Evolutionary conservation across 2,113 vertebrate genomes (phyloP).

Genomic region (Xenopus laevis): DNA sequence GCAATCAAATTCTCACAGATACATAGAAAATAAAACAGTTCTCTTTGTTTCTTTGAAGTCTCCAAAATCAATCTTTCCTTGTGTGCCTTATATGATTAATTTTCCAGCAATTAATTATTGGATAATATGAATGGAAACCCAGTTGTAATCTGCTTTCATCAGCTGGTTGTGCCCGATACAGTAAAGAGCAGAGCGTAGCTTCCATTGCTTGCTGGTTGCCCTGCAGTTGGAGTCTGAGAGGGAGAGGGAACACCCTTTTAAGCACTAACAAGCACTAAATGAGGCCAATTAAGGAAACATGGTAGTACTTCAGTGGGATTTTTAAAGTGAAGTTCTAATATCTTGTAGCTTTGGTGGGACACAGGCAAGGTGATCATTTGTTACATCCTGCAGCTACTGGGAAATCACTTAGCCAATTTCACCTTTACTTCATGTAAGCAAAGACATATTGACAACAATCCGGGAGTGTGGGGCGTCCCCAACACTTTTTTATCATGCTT

Average conservation of each 20-base stretch:
- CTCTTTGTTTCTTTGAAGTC: background rate
- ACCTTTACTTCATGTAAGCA: slow-evolving; percentile 8
- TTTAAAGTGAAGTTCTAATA: slow-evolving; percentile 54
- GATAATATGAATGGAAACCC: background rate
- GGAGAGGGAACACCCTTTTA: slow-evolving; percentile 51
- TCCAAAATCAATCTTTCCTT: no score
- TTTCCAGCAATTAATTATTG: slow-evolving; percentile 4
- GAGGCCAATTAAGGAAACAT: slow-evolving; percentile 59
- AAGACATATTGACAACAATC: slow-evolving; percentile 8
- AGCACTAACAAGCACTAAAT: slow-evolving; percentile 54
- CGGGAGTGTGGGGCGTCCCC: background rate
- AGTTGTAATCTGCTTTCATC: background rate
- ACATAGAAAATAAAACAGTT: slow-evolving; percentile 40
- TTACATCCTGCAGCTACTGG: slow-evolving; percentile 28
- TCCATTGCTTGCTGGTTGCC: slow-evolving; percentile 48
- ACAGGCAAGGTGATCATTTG: slow-evolving; percentile 27
- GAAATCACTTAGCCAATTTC: slow-evolving; percentile 16
- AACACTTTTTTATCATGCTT: background rate
- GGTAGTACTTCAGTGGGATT: slow-evolving; percentile 55
- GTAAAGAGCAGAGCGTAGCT: slow-evolving; percentile 48
- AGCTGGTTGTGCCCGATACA: slow-evolving; percentile 15
- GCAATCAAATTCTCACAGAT: slow-evolving; percentile 45
- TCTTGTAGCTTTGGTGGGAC: slow-evolving; percentile 24
- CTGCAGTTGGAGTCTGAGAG: slow-evolving; percentile 47
- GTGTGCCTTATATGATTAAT: no score